phyloP scores from a whole-genome alignment of 2,113 vertebrate genomes.

The Eudyptes chrysolophus region DNA sequence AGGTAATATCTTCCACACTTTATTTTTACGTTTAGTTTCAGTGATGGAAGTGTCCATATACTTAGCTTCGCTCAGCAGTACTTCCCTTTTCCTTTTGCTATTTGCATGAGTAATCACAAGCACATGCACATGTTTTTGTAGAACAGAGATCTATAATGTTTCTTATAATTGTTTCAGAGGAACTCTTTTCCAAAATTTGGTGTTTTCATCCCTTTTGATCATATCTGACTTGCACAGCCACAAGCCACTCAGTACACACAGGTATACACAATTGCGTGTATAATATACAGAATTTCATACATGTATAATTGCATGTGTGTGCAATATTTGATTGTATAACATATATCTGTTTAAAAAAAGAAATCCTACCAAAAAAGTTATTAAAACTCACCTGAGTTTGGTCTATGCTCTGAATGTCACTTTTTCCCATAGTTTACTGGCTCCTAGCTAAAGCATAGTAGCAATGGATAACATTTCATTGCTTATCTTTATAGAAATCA shows the following conservation, averaged over 20 bases:
- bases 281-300: neutral
- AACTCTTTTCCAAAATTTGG: neutral
- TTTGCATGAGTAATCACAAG: neutral
- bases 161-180: neutral
- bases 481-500: neutral
- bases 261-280: accelerated
- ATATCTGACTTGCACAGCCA: neutral
- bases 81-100: neutral
- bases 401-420: neutral
- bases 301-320: accelerated
- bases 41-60: neutral
- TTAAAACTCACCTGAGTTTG: neutral
- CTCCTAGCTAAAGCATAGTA: neutral
- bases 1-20: constrained; percentile 71
- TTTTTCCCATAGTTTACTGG: neutral
- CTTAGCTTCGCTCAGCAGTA: neutral
- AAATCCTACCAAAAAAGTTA: neutral
- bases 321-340: neutral
- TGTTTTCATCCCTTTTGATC: neutral
- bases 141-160: neutral
- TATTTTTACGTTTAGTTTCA: neutral
- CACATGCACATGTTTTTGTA: neutral
- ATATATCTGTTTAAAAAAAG: neutral
- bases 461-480: neutral
- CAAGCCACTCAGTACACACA: neutral